Evolutionary conservation across 2,113 vertebrate genomes (phyloP).

Genomic region (Pelodiscus sinensis): DNA sequence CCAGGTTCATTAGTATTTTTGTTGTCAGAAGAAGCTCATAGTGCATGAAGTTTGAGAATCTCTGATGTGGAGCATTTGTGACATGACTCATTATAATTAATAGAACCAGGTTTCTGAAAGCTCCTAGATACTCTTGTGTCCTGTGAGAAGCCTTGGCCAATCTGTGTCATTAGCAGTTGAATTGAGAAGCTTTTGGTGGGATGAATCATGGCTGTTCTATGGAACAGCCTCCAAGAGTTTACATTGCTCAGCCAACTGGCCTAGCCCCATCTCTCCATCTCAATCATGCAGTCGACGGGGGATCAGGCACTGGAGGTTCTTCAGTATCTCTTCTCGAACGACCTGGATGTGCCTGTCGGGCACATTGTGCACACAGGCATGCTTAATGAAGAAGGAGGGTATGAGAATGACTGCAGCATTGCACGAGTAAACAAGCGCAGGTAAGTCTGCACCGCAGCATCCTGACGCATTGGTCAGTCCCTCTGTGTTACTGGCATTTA

Average conservation of each 20-base stretch:
- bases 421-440: conserved; percentile 94
- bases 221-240: background rate
- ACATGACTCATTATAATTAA: background rate
- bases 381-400: conserved; percentile 94
- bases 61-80: background rate
- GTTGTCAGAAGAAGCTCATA: no score
- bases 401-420: conserved; percentile 98
- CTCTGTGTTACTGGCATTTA: background rate
- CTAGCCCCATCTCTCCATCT: conserved; percentile 3
- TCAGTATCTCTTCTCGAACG: conserved; percentile 94
- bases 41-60: no score
- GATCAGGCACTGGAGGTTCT: conserved; percentile 90
- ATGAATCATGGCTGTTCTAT: fast-evolving
- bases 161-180: background rate
- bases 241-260: background rate
- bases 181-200: conserved; percentile 12
- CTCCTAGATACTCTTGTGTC: fast-evolving
- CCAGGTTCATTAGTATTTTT: no score
- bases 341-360: conserved; percentile 95
- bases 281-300: conserved; percentile 82
- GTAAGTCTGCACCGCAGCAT: conserved; percentile 52
- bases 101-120: background rate
- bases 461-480: fast-evolving
- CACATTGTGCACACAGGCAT: conserved; percentile 98
- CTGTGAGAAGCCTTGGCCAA: fast-evolving